Percentiles rank a stretch among this genome's conserved stretches.
Conservation (phyloP, 2,888 invertebrate species). For the Rhogogaster chlorosoma region DNA sequence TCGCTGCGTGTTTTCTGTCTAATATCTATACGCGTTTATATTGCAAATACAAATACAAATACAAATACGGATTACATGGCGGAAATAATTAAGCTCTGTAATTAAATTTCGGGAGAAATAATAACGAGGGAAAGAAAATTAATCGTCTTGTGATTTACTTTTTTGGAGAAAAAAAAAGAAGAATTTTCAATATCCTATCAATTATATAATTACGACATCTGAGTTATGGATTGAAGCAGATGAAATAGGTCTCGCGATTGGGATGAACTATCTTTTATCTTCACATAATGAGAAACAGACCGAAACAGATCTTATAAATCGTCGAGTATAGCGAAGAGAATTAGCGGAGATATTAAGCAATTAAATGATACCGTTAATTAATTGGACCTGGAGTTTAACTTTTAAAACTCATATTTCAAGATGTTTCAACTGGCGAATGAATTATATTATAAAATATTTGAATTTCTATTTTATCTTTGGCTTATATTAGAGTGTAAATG, state of each 20-base stretch:
- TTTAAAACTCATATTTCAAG: neutral
- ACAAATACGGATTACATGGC: too few species aligned
- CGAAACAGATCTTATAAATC: neutral
- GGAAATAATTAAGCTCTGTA: neutral
- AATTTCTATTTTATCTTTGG: neutral
- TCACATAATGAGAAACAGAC: too few species aligned
- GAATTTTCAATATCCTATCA: too few species aligned
- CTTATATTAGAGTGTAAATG: neutral
- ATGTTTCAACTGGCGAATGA: neutral
- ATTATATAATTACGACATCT: too few species aligned
- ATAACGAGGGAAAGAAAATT: neutral
- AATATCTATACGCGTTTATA: neutral
- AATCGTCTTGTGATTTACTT: too few species aligned
- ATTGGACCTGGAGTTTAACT: neutral
- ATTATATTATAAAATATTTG: neutral
- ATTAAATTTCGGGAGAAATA: neutral
- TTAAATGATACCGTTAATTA: conserved; percentile 44
- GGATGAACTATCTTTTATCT: too few species aligned
- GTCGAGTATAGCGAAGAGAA: neutral
- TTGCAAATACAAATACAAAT: neutral
- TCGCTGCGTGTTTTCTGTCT: neutral
- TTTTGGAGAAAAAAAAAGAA: too few species aligned
- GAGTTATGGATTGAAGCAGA: too few species aligned
- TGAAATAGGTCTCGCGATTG: too few species aligned
- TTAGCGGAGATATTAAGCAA: conserved; percentile 28